A percentile compares a stretch with the other conserved stretches of the same genome.
Conservation (phyloP, 2,888 invertebrate species). For the Disparrhopalites patrizii region DNA sequence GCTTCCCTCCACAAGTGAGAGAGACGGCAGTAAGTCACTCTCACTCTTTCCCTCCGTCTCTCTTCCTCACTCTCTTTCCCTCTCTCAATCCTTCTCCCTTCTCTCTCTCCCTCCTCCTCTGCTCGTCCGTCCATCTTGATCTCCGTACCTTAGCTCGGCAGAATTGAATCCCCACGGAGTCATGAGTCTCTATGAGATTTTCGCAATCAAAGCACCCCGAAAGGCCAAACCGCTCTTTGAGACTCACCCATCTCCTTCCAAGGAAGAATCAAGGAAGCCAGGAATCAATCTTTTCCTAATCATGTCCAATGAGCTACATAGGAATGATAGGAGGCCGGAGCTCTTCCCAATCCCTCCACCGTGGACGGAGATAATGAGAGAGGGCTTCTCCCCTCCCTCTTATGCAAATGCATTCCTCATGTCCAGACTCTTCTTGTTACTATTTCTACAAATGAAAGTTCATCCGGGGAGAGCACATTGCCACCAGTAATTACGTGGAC, state of each 20-base stretch:
- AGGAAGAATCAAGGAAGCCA: slow-evolving; percentile 15
- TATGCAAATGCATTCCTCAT: not conserved
- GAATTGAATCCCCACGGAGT: slow-evolving; percentile 34
- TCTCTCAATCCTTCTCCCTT: too few species aligned
- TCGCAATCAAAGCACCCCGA: slow-evolving; percentile 38
- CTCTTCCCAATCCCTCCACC: not conserved
- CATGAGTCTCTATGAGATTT: slow-evolving; percentile 36
- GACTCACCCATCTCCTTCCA: slow-evolving; percentile 4
- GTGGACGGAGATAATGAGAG: not conserved
- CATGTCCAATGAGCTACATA: slow-evolving; percentile 8
- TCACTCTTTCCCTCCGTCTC: not conserved
- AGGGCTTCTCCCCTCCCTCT: not conserved
- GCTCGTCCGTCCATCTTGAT: slow-evolving; percentile 12
- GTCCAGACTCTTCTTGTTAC: not conserved
- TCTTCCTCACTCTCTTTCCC: not conserved
- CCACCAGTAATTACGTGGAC: too few species aligned
- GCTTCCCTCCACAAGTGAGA: slow-evolving; percentile 1
- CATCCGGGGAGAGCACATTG: too few species aligned
- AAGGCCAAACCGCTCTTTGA: slow-evolving; percentile 33
- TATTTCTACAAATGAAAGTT: not conserved
- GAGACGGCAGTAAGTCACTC: slow-evolving; percentile 2
- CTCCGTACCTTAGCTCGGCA: slow-evolving; percentile 15
- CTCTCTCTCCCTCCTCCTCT: too few species aligned
- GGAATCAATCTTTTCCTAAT: slow-evolving; percentile 35
- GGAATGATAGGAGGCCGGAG: too few species aligned